phyloP scores from a whole-genome alignment of 2,888 invertebrate genomes.

The Thecophora atra region DNA sequence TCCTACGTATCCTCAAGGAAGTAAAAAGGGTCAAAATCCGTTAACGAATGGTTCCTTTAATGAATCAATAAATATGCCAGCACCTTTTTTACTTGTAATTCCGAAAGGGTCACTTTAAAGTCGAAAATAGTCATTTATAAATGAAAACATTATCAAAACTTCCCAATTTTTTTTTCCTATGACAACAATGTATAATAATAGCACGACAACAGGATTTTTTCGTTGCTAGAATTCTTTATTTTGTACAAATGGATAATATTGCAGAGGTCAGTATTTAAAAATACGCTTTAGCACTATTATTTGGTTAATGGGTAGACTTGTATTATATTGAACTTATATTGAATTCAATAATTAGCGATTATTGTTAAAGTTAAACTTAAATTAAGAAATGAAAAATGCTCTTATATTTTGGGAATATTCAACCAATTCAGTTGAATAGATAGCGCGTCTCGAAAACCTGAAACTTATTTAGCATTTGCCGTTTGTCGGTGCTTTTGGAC shows the following conservation, averaged over 20 bases:
- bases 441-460: not conserved
- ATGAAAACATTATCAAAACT: too few relatives aligned
- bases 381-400: slow-evolving; percentile 18
- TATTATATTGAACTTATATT: slow-evolving; percentile 35
- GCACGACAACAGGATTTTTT: not conserved
- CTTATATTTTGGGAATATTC: not conserved
- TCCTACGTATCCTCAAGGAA: too few relatives aligned
- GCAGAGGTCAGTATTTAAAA: slow-evolving; percentile 1
- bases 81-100: too few relatives aligned
- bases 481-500: slow-evolving; percentile 80
- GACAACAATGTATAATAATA: not conserved
- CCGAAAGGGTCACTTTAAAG: too few relatives aligned
- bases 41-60: too few relatives aligned
- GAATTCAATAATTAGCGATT: too few relatives aligned
- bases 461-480: slow-evolving; percentile 69
- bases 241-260: slow-evolving; percentile 27
- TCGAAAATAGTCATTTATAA: too few relatives aligned
- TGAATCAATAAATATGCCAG: too few relatives aligned
- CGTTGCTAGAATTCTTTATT: not conserved
- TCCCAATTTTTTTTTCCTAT: too few relatives aligned
- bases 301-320: slow-evolving; percentile 8
- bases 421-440: not conserved
- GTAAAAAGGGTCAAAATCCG: too few relatives aligned
- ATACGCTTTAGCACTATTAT: slow-evolving; percentile 9
- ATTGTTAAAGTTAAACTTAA: slow-evolving; percentile 20